Evolutionary conservation across 2,113 vertebrate genomes (phyloP), one percentile per base, ranked within the genome.

Genomic region (Alosa alosa): DNA sequence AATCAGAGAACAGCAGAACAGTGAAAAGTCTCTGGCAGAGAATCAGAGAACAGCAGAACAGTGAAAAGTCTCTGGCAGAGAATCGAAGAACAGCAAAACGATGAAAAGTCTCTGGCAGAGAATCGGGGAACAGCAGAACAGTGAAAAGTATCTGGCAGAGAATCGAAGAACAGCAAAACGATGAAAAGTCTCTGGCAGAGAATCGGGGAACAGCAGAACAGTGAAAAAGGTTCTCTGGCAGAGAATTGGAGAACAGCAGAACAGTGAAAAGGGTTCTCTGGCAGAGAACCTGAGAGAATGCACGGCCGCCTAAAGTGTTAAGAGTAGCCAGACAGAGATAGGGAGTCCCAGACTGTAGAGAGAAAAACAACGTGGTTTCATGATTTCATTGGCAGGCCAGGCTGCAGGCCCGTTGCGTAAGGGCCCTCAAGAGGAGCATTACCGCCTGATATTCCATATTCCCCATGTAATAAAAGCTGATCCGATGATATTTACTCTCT

Each of bases 361-460:
- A 7, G 6, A 10, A 36, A 15, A 78, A 36, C 17, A 78, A 39
- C 8, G 72, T 15, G 72, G 72, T 78, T 78, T 36, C 31, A 31
- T 36, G 39, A 78, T 78, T 39, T 78, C 72, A 78, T 41, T 78
- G 17, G 72, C 72, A 78, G 36, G 4, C 10, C 72, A 39, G 25
- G 9, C 68, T 31, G 68, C 3, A 5, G 13, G 50, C 50, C 11
- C 20, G 72, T 78, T 78, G 72, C 72, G 11, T 78, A 78, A 78
- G 72, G 3, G 11, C 3, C 31, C 72, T 39, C 72, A 11, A 1
- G 36, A 39, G 36, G 36, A 36, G 31, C 72, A 78, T 39, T 39
- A 78, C 9, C 18, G 72, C 13, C 72, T 78, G 72, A 78, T 78
- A 78, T 78, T 78, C 72, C 72, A 78, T 31, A 78, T 31, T 78